These are phyloP conservation scores for Petroica traversi DNA, from an alignment of 2,113 vertebrate genomes.

Conservation along the genomic window DNA sequence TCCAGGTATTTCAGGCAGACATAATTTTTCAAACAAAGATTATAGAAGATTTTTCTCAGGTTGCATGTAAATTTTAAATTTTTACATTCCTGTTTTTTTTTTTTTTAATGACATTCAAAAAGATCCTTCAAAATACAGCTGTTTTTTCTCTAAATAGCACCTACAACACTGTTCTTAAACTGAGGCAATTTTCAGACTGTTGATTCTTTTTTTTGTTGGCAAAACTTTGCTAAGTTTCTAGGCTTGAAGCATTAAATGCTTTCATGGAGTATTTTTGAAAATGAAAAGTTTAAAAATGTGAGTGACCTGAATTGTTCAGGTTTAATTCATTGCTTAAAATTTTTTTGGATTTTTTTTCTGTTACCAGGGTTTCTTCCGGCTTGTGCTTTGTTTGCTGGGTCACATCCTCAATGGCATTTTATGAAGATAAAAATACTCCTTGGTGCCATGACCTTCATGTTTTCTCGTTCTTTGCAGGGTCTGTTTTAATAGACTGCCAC, in stretches of 20 bases:
- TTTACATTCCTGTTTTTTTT: neutral
- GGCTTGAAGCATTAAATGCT: neutral
- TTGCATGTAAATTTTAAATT: neutral
- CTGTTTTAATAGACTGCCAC: slow-evolving; percentile 6
- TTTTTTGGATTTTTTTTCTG: neutral
- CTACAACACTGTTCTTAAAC: neutral
- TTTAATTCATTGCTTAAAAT: neutral
- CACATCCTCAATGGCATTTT: slow-evolving; percentile 4
- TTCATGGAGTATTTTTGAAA: neutral
- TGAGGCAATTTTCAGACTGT: neutral
- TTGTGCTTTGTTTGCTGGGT: slow-evolving; percentile 2
- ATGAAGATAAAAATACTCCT: slow-evolving; percentile 37
- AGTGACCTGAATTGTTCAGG: neutral
- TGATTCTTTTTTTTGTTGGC: neutral
- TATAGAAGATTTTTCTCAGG: neutral
- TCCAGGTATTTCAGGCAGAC: neutral
- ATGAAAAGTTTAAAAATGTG: neutral
- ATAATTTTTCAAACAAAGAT: neutral
- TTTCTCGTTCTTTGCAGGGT: neutral
- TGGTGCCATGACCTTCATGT: neutral
- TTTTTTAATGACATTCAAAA: neutral
- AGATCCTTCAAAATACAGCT: neutral
- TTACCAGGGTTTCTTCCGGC: neutral
- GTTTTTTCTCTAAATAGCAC: neutral
- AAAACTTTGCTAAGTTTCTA: neutral